A percentile compares a stretch with the other conserved stretches of the same genome.
phyloP scores from a whole-genome alignment of 2,888 invertebrate genomes.

The Thumatha senex region DNA sequence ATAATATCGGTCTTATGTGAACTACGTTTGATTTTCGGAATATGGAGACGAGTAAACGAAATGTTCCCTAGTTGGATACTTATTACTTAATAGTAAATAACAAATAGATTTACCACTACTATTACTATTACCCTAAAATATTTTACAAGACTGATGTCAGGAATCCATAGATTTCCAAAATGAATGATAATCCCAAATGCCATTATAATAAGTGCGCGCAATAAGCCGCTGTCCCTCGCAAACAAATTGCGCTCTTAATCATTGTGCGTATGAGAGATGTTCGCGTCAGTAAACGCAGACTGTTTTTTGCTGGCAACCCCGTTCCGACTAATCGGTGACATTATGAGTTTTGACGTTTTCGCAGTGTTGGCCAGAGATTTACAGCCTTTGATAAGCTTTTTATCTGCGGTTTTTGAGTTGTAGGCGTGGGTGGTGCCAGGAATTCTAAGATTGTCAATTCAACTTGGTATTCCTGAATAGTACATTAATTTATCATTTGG shows the following conservation, averaged over 20 bases:
- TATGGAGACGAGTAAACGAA: no score
- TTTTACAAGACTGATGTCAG: background rate
- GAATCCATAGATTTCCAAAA: background rate
- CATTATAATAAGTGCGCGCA: constrained; percentile 32
- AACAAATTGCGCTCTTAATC: constrained; percentile 69
- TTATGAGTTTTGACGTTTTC: constrained; percentile 49
- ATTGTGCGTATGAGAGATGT: constrained; percentile 59
- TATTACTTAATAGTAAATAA: no score
- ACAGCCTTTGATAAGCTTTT: constrained; percentile 12
- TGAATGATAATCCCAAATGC: constrained; percentile 20
- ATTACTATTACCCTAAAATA: background rate
- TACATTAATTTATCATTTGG: no score
- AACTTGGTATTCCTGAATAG: no score
- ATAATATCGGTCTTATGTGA: no score
- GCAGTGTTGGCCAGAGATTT: constrained; percentile 33
- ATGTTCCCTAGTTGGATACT: no score
- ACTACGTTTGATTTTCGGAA: no score
- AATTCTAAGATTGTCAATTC: background rate
- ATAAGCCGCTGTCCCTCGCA: constrained; percentile 45
- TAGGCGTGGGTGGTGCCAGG: background rate
- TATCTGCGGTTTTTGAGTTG: background rate
- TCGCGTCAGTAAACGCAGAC: constrained; percentile 48
- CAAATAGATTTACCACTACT: no score
- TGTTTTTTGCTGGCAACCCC: constrained; percentile 54
- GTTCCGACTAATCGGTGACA: constrained; percentile 55